A percentile compares a stretch with the other conserved stretches of the same genome.
phyloP scores from a whole-genome alignment of 1,140 invertebrate genomes.

The Eubasilissa regina region DNA sequence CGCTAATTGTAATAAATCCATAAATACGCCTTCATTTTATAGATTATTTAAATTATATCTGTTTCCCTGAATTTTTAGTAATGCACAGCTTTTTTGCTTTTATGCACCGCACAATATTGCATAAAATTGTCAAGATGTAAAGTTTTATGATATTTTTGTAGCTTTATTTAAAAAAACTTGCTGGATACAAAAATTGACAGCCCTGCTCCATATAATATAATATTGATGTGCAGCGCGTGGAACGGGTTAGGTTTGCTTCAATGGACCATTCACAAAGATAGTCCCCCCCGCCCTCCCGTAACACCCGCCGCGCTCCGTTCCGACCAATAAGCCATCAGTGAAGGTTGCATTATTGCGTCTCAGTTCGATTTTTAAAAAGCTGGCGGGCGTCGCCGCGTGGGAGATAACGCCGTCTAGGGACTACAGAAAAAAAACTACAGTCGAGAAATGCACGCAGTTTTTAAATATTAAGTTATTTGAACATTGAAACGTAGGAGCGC shows the following conservation, averaged over 20 bases:
- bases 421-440: not conserved
- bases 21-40: no score
- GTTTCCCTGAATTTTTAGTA: no score
- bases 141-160: no score
- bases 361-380: conserved; percentile 21
- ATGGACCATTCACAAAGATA: conserved; percentile 55
- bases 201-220: conserved; percentile 9
- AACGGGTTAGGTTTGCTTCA: conserved; percentile 48
- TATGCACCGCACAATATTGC: no score
- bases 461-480: not conserved
- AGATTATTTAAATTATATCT: no score
- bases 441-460: not conserved
- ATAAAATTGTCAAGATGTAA: no score
- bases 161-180: no score
- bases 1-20: no score
- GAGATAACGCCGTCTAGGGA: conserved; percentile 3
- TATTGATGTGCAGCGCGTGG: conserved; percentile 37
- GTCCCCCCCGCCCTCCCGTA: conserved; percentile 15
- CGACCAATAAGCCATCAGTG: conserved; percentile 27
- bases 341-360: conserved; percentile 35
- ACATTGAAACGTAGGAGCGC: not conserved
- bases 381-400: conserved; percentile 35
- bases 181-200: not conserved
- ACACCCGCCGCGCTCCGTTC: not conserved
- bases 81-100: no score